Conservation (phyloP, 1,140 invertebrate genomes). For the Hetaerina americana region DNA sequence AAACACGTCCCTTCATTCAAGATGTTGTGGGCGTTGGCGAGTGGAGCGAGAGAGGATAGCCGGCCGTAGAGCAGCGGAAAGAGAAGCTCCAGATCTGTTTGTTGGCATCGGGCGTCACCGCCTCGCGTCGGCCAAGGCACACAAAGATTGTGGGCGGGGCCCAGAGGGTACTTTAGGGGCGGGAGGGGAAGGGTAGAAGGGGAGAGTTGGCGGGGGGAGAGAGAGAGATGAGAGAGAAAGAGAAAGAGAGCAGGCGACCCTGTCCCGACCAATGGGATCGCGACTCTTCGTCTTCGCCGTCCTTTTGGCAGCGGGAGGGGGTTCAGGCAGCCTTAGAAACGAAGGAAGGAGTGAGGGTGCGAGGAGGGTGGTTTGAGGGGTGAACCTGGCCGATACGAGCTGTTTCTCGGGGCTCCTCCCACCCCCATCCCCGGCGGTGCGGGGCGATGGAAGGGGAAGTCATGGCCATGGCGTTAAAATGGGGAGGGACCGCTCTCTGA, state of each 20-base stretch:
- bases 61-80: too few relatives aligned
- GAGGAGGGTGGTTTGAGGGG: not conserved
- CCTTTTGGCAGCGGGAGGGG: not conserved
- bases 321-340: not conserved
- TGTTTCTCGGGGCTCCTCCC: not conserved
- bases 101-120: not conserved
- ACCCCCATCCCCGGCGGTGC: not conserved
- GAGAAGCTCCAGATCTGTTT: not conserved
- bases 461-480: not conserved
- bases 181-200: not conserved
- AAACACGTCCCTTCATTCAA: too few relatives aligned
- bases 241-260: too few relatives aligned
- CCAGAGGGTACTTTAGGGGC: too few relatives aligned
- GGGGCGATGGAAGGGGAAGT: too few relatives aligned
- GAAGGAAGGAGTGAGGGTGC: not conserved
- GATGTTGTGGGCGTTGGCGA: too few relatives aligned
- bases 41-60: too few relatives aligned
- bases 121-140: not conserved
- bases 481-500: not conserved
- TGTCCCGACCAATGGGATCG: not conserved
- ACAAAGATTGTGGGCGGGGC: not conserved
- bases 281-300: not conserved
- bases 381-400: not conserved
- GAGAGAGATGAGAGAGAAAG: too few relatives aligned
- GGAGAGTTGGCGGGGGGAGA: too few relatives aligned